phyloP scores from a whole-genome alignment of 2,797 vertebrate species.

The Leptatherina wallacei region DNA sequence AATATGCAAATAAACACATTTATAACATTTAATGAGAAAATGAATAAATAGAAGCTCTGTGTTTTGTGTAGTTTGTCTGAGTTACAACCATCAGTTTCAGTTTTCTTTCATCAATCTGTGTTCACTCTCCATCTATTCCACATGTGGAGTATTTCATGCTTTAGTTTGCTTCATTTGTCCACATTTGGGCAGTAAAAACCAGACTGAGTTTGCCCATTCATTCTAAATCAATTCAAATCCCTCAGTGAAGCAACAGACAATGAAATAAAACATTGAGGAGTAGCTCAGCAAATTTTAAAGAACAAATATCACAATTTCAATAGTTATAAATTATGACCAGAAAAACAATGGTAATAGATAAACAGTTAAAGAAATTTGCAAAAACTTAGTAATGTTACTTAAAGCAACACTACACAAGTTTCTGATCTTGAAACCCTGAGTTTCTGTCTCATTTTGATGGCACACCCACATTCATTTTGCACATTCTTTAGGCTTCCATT shows the following conservation, averaged over 20 bases:
- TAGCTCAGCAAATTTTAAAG: background rate
- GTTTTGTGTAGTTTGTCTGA: constrained; percentile 6
- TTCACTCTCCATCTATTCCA: background rate
- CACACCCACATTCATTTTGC: too few species aligned
- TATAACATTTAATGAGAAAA: constrained; percentile 40
- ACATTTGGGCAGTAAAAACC: background rate
- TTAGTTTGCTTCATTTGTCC: background rate
- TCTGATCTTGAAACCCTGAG: too few species aligned
- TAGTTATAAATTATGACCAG: background rate
- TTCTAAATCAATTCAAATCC: background rate
- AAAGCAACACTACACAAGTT: too few species aligned
- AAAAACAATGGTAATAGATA: background rate
- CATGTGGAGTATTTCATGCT: background rate
- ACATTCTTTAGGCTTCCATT: too few species aligned
- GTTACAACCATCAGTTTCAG: background rate
- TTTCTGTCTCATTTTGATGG: too few species aligned
- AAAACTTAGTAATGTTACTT: background rate
- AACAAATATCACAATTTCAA: background rate
- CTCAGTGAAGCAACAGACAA: background rate
- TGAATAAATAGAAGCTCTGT: background rate
- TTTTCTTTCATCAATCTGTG: background rate
- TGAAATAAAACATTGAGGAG: background rate
- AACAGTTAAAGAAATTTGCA: background rate
- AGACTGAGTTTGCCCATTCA: background rate
- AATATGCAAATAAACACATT: constrained; percentile 55